Base-by-base conservation (phyloP, 2,888 invertebrate species). In the Platycnemis pennipes region DNA sequence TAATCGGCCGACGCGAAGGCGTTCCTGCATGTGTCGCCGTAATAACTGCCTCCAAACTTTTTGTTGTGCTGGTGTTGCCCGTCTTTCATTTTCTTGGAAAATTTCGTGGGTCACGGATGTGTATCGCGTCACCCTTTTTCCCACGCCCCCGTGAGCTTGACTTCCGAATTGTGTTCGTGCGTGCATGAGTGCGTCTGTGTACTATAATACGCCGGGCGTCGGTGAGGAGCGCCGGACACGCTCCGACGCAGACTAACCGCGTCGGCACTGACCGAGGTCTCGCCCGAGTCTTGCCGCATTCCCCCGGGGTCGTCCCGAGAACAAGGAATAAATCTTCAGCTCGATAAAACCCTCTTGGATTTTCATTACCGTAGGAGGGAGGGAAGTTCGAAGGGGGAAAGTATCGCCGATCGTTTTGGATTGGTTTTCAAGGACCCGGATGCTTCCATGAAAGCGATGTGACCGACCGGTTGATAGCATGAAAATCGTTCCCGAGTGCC, bases 221-320 rank as follows among this genome's bases (percentile, higher is more conserved):
- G 11, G 11, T 77, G 77, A 11, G 11, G 77, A 31, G 37, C 37
- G 37, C 4, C 16, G 77, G 77, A 77, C 77, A 77, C 77, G 77
- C 77, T 77, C 77, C 37, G 37, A 37, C 77, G 77, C 77, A 31
- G 11, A 77, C 77, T 77, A 77, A 77, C 77, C 77, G n/a, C n/a
- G 31, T 37, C 77, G 77, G 77, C 77, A 77, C 77, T 37, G 77
- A 37, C 77, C 77, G 0, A 7, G 0, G 8, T 37, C 5, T 37
- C 37, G 1, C 37, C 77, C 77, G 77, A 37, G 63, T 77, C 37
- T 77, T n/a, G 31, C 77, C 26, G 1, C 16, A 13, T 13, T 26
- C 37, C 37, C 77, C 77, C 37, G 77, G 37, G 16, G 63, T 63
- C 1, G 13, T 46, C 19, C 63, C 63, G n/a, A 63, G 63, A 63